Evolutionary conservation across 2,797 vertebrate genomes (phyloP).

Genomic region (Naso thynnoides): DNA sequence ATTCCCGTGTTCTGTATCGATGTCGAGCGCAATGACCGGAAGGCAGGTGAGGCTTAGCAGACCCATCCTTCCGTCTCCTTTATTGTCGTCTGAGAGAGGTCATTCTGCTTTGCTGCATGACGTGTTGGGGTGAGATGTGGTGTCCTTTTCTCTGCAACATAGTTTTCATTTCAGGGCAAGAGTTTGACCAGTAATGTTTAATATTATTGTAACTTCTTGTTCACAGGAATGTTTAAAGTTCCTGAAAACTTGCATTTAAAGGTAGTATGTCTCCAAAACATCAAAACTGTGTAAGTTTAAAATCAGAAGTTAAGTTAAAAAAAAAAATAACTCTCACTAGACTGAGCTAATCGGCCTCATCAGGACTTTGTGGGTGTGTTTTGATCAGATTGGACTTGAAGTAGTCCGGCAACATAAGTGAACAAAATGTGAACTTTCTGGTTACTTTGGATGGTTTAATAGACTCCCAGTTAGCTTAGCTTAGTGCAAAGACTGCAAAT

Average conservation of each 20-base stretch:
- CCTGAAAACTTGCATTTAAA: neutral
- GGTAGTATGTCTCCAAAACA: neutral
- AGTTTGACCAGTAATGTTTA: neutral
- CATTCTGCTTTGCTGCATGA: neutral
- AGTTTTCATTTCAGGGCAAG: neutral
- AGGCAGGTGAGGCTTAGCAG: constrained; percentile 84
- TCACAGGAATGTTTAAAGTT: neutral
- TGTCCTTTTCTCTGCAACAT: neutral
- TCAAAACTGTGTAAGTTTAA: neutral
- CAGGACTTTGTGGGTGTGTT: neutral
- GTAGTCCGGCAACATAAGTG: neutral
- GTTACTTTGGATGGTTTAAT: neutral
- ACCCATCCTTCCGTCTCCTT: neutral
- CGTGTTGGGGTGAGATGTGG: neutral
- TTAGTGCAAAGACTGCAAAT: neutral
- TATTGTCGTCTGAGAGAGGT: neutral
- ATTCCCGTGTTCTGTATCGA: constrained; percentile 98
- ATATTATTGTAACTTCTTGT: neutral
- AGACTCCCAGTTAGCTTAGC: neutral
- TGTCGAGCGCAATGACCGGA: constrained; percentile 95
- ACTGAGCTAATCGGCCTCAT: neutral
- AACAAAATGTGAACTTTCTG: neutral
- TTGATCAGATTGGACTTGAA: neutral
- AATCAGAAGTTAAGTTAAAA: neutral
- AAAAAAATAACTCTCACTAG: neutral